Conservation (phyloP, 2,888 invertebrate species). For the Acanthococcus lagerstroemiae region DNA sequence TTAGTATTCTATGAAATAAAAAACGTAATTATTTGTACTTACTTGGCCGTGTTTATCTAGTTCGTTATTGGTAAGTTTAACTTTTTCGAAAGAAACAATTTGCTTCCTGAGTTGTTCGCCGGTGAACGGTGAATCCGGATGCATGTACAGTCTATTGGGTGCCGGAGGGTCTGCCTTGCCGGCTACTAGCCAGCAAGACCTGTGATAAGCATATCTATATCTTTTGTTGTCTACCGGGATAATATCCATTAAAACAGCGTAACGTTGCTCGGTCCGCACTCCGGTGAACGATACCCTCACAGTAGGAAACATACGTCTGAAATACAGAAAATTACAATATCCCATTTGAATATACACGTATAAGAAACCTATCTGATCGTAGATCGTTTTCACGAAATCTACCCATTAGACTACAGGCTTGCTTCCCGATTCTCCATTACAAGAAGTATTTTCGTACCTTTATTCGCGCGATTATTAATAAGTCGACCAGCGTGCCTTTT, state of each 20-base stretch:
- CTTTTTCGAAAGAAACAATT: slow-evolving; percentile 72
- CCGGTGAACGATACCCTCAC: slow-evolving; percentile 63
- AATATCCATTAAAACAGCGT: slow-evolving; percentile 67
- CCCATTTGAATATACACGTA: too few relatives aligned
- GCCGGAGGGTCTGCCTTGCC: slow-evolving; percentile 71
- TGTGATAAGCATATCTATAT: slow-evolving; percentile 71
- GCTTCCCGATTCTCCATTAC: too few relatives aligned
- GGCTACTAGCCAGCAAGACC: slow-evolving; percentile 71
- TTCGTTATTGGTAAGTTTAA: slow-evolving; percentile 75
- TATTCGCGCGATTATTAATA: too few relatives aligned
- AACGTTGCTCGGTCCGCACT: slow-evolving; percentile 54
- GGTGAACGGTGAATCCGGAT: slow-evolving; percentile 71
- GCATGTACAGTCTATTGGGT: slow-evolving; percentile 60
- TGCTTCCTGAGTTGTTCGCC: slow-evolving; percentile 67
- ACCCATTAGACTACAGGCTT: too few relatives aligned
- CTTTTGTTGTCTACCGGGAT: slow-evolving; percentile 70
- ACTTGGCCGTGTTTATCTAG: slow-evolving; percentile 68
- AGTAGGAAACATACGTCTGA: slow-evolving; percentile 74
- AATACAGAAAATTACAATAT: slow-evolving; percentile 39
- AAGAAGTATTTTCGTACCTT: too few relatives aligned
- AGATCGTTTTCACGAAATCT: too few relatives aligned
- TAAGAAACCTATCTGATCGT: too few relatives aligned
- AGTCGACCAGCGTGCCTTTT: too few relatives aligned
- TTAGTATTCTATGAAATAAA: too few relatives aligned
- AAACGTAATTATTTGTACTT: too few relatives aligned